Conservation (phyloP, 2,797 vertebrate species). For the Syngnathus acus region DNA sequence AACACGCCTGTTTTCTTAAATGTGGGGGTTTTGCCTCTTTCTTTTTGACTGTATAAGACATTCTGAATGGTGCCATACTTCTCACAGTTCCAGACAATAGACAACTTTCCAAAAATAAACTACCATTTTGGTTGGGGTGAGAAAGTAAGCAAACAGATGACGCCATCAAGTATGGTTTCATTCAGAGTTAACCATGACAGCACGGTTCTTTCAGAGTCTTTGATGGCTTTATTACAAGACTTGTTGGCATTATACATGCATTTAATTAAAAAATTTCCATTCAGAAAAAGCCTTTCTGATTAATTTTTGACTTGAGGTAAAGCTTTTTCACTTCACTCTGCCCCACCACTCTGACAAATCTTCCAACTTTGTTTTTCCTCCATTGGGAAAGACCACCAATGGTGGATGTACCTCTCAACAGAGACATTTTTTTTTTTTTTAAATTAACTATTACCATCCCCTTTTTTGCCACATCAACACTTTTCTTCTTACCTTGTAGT, state of each 20-base stretch:
- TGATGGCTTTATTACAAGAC: constrained; percentile 20
- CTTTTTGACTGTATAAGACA: not conserved
- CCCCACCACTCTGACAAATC: constrained; percentile 50
- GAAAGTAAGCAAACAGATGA: constrained; percentile 21
- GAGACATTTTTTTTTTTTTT: constrained; percentile 67
- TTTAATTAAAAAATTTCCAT: constrained; percentile 21
- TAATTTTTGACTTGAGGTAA: constrained; percentile 42
- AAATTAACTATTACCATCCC: constrained; percentile 41
- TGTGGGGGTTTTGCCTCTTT: not conserved
- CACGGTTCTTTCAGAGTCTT: constrained; percentile 13
- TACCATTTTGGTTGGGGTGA: constrained; percentile 53
- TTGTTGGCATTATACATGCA: not conserved
- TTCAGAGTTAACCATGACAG: constrained; percentile 26
- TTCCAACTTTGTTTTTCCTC: constrained; percentile 45
- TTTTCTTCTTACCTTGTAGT: constrained; percentile 22
- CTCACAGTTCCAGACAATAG: constrained; percentile 35
- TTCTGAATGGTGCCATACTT: not conserved
- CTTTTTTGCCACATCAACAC: constrained; percentile 39
- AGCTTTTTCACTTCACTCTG: constrained; percentile 18
- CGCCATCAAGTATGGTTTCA: constrained; percentile 32
- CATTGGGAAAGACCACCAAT: constrained; percentile 65
- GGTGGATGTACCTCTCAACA: constrained; percentile 42
- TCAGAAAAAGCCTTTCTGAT: constrained; percentile 38
- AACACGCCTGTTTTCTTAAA: not conserved
- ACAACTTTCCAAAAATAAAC: constrained; percentile 35